Conservation (phyloP, 2,888 invertebrate genomes). For the Acrocyrtus sp. region DNA sequence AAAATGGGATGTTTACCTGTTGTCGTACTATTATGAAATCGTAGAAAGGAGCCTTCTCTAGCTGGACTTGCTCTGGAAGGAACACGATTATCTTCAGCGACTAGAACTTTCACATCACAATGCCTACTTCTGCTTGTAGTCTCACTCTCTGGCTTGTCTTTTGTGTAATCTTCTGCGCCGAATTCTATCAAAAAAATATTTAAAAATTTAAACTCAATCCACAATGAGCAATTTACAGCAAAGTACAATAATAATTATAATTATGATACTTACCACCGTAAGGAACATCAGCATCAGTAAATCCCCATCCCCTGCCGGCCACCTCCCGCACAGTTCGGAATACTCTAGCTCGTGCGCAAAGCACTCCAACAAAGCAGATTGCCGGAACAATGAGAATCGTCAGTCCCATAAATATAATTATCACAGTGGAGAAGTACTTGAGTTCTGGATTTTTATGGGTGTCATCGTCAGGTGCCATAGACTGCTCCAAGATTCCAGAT, state of each 20-base stretch:
- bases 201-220: conserved; percentile 3
- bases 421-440: conserved; percentile 46
- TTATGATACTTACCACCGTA: conserved; percentile 41
- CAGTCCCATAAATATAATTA: conserved; percentile 55
- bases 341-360: conserved; percentile 45
- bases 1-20: too few species aligned
- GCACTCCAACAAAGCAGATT: conserved; percentile 45
- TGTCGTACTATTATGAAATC: conserved; percentile 10
- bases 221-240: background rate
- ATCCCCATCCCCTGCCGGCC: conserved; percentile 32
- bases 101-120: conserved; percentile 48
- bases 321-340: conserved; percentile 34
- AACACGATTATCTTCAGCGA: conserved; percentile 37
- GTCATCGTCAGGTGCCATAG: conserved; percentile 30
- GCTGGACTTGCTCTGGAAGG: conserved; percentile 22
- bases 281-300: conserved; percentile 38
- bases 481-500: conserved; percentile 3
- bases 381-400: conserved; percentile 54
- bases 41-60: conserved; percentile 20
- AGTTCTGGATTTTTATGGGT: conserved; percentile 34
- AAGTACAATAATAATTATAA: conserved; percentile 1
- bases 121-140: too few species aligned
- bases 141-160: conserved; percentile 3
- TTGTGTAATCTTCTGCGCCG: conserved; percentile 33
- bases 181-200: conserved; percentile 35